Evolutionary conservation across 2,888 invertebrate genomes (phyloP).

Genomic region (Leucoptera coffeella): DNA sequence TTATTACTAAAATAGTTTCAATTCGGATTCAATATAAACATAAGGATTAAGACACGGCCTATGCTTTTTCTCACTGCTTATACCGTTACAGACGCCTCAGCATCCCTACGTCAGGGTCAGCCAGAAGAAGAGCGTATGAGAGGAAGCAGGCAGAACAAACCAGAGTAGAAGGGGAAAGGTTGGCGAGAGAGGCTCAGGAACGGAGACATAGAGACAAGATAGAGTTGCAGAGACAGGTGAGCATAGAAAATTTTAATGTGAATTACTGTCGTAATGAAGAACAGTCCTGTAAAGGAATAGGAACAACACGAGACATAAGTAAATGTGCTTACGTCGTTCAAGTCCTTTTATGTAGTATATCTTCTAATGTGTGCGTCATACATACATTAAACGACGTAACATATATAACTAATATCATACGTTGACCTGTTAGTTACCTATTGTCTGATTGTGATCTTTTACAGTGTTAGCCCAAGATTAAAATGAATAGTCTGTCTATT

Average conservation of each 20-base stretch:
- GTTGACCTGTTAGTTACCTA: neutral
- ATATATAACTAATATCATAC: no score
- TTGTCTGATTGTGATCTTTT: neutral
- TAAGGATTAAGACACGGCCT: no score
- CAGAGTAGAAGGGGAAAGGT: slow-evolving; percentile 25
- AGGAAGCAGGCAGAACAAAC: slow-evolving; percentile 23
- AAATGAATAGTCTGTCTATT: slow-evolving; percentile 5
- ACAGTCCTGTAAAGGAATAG: no score
- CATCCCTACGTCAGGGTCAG: slow-evolving; percentile 30
- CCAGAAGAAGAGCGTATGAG: slow-evolving; percentile 25
- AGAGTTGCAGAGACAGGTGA: slow-evolving; percentile 26
- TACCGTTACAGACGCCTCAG: slow-evolving; percentile 21
- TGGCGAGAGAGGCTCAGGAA: slow-evolving; percentile 23
- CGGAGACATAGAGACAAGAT: slow-evolving; percentile 17
- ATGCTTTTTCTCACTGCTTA: no score
- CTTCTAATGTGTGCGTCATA: no score
- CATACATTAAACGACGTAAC: no score
- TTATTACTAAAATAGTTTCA: no score
- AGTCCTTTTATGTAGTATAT: no score
- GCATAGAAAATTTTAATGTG: neutral
- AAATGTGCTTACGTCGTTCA: no score
- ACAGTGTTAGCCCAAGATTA: neutral
- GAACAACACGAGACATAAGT: no score
- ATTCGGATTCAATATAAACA: no score
- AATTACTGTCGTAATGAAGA: no score